phyloP scores from a whole-genome alignment of 2,113 vertebrate genomes.

The Lonchura striata region DNA sequence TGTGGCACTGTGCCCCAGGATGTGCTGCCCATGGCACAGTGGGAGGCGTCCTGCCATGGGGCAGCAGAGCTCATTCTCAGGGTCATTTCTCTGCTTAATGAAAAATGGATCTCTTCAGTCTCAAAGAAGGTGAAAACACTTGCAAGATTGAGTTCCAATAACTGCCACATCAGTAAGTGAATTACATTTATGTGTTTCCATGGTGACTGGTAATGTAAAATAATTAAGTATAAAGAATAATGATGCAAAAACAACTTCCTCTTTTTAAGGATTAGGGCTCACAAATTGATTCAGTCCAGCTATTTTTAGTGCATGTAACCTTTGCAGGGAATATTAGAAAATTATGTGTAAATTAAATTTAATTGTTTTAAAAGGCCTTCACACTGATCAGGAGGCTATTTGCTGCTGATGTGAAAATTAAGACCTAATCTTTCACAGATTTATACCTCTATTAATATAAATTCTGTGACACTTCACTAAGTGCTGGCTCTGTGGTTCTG shows the following conservation, averaged over 20 bases:
- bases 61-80: neutral
- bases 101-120: constrained; percentile 31
- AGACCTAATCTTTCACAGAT: constrained; percentile 1
- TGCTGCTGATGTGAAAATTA: constrained; percentile 41
- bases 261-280: constrained; percentile 72
- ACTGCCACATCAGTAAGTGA: constrained; percentile 46
- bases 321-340: constrained; percentile 61
- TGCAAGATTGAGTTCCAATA: constrained; percentile 53
- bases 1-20: rapidly evolving
- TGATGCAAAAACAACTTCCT: constrained; percentile 75
- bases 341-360: constrained; percentile 55
- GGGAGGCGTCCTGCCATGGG: neutral
- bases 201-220: constrained; percentile 73
- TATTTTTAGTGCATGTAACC: constrained; percentile 70
- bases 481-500: neutral
- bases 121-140: constrained; percentile 56
- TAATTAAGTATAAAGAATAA: constrained; percentile 75
- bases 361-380: constrained; percentile 53
- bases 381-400: constrained; percentile 37
- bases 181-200: constrained; percentile 70
- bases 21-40: neutral
- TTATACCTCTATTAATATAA: neutral
- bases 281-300: constrained; percentile 68
- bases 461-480: neutral
- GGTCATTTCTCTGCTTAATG: neutral